Evolutionary conservation across 2,113 vertebrate species (phyloP).

Genomic region (Alligator mississippiensis): DNA sequence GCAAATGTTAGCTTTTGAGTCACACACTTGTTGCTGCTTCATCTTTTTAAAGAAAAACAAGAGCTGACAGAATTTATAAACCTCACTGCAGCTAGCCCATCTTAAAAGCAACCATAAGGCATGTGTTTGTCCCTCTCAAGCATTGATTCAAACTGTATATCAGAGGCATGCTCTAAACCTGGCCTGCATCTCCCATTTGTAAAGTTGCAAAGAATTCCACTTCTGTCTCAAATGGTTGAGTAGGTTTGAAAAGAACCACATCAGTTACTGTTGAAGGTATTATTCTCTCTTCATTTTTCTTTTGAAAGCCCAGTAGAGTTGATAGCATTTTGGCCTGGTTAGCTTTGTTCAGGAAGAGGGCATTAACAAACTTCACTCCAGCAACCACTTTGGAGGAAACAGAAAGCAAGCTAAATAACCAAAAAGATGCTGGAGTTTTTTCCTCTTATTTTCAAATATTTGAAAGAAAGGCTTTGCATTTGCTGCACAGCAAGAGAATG

Average conservation of each 20-base stretch:
- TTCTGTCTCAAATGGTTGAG: not conserved
- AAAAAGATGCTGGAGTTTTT: not conserved
- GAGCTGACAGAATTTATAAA: not conserved
- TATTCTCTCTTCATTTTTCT: not conserved
- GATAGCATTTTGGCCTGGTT: not conserved
- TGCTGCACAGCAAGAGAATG: not conserved
- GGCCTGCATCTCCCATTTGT: not conserved
- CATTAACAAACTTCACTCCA: not conserved
- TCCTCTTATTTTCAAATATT: not conserved
- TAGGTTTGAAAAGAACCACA: not conserved
- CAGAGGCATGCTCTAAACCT: not conserved
- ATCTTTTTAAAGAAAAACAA: not conserved
- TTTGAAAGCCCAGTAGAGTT: not conserved
- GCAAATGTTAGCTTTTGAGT: not conserved
- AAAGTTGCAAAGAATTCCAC: not conserved
- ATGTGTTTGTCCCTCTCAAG: not conserved
- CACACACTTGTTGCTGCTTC: not conserved
- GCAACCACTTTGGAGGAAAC: not conserved
- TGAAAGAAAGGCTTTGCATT: accelerated
- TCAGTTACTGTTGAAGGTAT: not conserved
- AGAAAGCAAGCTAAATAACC: not conserved
- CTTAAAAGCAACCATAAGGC: not conserved
- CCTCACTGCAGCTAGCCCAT: not conserved
- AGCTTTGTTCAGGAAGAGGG: not conserved
- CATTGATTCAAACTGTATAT: not conserved